These are phyloP conservation scores for Tinamus guttatus DNA, from an alignment of 2,113 vertebrate genomes.

Conservation along the genomic window DNA sequence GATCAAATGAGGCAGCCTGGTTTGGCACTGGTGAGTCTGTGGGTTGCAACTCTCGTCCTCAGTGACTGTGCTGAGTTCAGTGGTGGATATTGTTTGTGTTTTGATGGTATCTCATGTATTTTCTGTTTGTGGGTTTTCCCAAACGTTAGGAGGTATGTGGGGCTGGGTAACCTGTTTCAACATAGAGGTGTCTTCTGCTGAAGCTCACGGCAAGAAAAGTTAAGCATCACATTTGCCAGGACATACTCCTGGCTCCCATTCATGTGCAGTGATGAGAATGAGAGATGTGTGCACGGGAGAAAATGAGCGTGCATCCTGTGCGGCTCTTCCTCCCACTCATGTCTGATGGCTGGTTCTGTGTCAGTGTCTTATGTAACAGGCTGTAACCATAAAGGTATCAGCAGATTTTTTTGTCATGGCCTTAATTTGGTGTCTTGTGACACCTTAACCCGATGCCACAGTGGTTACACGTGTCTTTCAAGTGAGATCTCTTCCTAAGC, in stretches of 20 bases:
- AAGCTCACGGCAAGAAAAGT: neutral
- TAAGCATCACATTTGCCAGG: neutral
- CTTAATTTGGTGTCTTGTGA: slow-evolving; percentile 17
- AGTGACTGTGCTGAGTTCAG: neutral
- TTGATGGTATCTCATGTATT: neutral
- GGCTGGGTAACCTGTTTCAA: neutral
- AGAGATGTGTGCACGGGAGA: neutral
- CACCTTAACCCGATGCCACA: neutral
- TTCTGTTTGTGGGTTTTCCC: neutral
- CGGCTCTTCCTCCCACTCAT: neutral
- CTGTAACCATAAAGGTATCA: neutral
- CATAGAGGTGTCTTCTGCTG: neutral
- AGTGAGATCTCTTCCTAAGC: neutral
- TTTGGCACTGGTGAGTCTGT: neutral
- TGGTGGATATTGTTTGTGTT: neutral
- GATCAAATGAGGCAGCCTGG: neutral
- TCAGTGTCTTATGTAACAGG: neutral
- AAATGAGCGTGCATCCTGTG: neutral
- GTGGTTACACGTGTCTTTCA: neutral
- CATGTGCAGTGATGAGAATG: neutral
- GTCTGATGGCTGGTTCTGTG: neutral
- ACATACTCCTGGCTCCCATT: neutral
- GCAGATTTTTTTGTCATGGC: neutral
- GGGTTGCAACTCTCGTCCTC: neutral
- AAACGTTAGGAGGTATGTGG: neutral